Base-by-base conservation (phyloP, 2,888 invertebrate species). In the Platycheirus albimanus region DNA sequence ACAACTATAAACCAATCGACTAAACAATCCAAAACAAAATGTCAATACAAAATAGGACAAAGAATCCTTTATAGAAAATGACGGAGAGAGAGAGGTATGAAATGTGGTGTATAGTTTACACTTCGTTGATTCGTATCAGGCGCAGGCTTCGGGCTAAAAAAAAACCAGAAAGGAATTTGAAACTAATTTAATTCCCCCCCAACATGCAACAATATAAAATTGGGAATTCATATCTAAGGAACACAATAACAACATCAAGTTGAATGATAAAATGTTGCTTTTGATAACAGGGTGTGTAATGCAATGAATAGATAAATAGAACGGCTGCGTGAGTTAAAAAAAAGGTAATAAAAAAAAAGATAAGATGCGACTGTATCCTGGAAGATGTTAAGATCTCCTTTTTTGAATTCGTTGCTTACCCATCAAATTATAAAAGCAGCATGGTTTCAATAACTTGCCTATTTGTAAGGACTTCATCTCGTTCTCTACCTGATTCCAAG, bases 221-320 rank as follows among this genome's bases (percentile, higher is more conserved):
- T 33, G 11, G 19, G 10, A 19, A 2, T 17, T 24, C 10, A 45
- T 36, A 45, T 54, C 13, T 19, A 47, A 54, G 15, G 45, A 38
- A 69, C 41, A 74, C 38, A 63, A 70, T 69, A 69, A 61, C 64
- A 61, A 79, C 67, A 74, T 47, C 41, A 41, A 36, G 78, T 77
- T 56, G 8, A n/a, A 38, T 49, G 36, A 78, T 66, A 43, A 66
- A 71, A 51, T 41, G 45, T 33, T 49, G 33, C 36, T 52, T 41
- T 52, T 74, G 79, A 80, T 75, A 75, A 70, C 63, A 30, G 41
- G 75, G 75, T 80, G 76, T 71, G 76, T 66, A 51, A 75, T 58
- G 69, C 75, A 58, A 63, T 76, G 76, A 71, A 76, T 33, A 75
- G 56, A 70, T 52, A 70, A 61, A 70, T 19, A 30, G 20, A 24